These are phyloP conservation scores for Tetrapedia diversipes DNA, from an alignment of 2,888 invertebrate genomes.

Conservation along the genomic window DNA sequence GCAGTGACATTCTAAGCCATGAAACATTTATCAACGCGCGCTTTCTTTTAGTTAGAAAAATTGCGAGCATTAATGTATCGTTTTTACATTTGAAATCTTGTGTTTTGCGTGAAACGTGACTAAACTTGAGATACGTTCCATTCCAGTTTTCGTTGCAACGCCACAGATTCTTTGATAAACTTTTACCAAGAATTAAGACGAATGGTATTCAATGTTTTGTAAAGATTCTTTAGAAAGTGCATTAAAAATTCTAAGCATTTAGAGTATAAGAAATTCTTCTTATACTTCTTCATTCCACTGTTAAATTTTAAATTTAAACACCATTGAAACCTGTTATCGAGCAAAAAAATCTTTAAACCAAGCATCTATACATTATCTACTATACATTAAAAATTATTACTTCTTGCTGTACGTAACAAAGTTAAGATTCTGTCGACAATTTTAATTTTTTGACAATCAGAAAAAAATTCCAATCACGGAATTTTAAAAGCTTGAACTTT, in stretches of 20 bases:
- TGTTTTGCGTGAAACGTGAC: not conserved
- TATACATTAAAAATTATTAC: too few species aligned
- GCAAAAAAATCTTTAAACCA: too few species aligned
- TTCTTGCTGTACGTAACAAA: too few species aligned
- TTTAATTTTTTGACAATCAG: too few species aligned
- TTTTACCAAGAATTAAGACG: not conserved
- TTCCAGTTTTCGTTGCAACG: not conserved
- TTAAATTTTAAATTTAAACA: not conserved
- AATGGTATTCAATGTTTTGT: not conserved
- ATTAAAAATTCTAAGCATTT: not conserved
- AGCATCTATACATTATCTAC: too few species aligned
- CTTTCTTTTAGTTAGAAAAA: conserved; percentile 26
- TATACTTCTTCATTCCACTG: not conserved
- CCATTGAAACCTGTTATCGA: too few species aligned
- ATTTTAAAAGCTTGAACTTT: too few species aligned
- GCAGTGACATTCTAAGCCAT: conserved; percentile 7
- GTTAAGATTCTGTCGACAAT: too few species aligned
- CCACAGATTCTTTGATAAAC: not conserved
- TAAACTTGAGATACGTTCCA: not conserved
- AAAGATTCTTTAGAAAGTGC: not conserved
- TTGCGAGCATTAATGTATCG: conserved; percentile 13
- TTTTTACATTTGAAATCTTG: not conserved
- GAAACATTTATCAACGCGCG: conserved; percentile 6
- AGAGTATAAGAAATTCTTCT: not conserved
- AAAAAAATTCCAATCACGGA: too few species aligned